These are phyloP conservation scores for Pogonomyrmex barbatus DNA, from an alignment of 1,140 invertebrate genomes.

Conservation along the genomic window DNA sequence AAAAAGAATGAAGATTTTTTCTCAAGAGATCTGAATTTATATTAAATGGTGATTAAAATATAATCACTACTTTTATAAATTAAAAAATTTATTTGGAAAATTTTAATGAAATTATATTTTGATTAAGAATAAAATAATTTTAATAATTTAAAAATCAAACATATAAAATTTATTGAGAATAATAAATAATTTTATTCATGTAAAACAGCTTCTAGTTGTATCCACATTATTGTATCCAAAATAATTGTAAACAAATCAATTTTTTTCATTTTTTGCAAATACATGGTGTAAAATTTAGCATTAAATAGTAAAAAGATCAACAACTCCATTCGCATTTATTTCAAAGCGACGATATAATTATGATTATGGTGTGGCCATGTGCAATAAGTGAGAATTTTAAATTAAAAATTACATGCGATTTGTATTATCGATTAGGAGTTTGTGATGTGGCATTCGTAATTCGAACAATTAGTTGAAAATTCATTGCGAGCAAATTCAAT, in stretches of 20 bases:
- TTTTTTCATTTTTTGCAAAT: neutral
- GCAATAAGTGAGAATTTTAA: neutral
- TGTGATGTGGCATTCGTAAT: slow-evolving; percentile 27
- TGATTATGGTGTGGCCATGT: neutral
- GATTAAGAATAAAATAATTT: neutral
- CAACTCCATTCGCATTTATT: slow-evolving; percentile 30
- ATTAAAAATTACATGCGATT: slow-evolving; percentile 8
- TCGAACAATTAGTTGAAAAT: neutral
- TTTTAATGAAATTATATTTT: neutral
- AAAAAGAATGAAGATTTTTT: neutral
- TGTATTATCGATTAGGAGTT: slow-evolving; percentile 25
- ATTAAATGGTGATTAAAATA: neutral
- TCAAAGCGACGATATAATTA: neutral
- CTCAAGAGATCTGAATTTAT: neutral
- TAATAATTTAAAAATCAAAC: neutral
- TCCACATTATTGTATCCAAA: neutral
- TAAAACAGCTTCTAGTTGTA: neutral
- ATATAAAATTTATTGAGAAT: slow-evolving; percentile 8
- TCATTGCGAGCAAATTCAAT: slow-evolving; percentile 43
- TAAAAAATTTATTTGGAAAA: neutral
- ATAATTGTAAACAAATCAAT: neutral
- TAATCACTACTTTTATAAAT: neutral
- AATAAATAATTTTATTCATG: neutral
- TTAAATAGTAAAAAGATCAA: neutral
- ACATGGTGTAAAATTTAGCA: slow-evolving; percentile 19